A percentile compares a stretch with the other conserved stretches of the same genome.
These are phyloP conservation scores for Sebastes trivittatus DNA, from an alignment of 2,797 vertebrate species.

Conservation along the genomic window DNA sequence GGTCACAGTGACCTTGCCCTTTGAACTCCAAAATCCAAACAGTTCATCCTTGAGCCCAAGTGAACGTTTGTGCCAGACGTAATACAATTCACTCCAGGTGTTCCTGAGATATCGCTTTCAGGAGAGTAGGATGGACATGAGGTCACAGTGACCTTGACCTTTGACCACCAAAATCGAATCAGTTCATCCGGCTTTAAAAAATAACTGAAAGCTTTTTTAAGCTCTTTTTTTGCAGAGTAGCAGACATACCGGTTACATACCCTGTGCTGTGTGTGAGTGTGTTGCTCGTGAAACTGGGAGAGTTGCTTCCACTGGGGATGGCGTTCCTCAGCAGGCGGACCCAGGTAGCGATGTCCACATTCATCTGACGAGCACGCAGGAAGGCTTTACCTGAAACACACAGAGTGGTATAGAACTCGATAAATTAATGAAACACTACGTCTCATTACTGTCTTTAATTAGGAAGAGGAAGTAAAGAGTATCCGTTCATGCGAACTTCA, in stretches of 20 bases:
- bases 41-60: too few species aligned
- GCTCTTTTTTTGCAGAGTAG: background rate
- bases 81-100: too few species aligned
- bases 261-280: conserved; percentile 45
- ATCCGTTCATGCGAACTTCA: background rate
- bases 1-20: too few species aligned
- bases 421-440: accelerated
- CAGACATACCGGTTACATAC: conserved; percentile 18
- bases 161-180: too few species aligned
- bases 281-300: conserved; percentile 56
- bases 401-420: background rate
- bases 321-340: conserved; percentile 93
- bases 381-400: conserved; percentile 89
- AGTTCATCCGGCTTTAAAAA: background rate
- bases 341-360: conserved; percentile 95
- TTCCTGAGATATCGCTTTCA: too few species aligned
- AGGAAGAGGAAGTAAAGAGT: background rate
- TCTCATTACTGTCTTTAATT: background rate
- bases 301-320: conserved; percentile 86
- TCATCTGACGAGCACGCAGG: conserved; percentile 95
- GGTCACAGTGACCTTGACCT: too few species aligned
- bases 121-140: too few species aligned
- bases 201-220: background rate
- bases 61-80: too few species aligned
- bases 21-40: too few species aligned